Evolutionary conservation across 37 sponge, comb jelly and placozoan species (phyloP), one percentile per base, ranked within the genome.

Genomic region (Ianthella basta): DNA sequence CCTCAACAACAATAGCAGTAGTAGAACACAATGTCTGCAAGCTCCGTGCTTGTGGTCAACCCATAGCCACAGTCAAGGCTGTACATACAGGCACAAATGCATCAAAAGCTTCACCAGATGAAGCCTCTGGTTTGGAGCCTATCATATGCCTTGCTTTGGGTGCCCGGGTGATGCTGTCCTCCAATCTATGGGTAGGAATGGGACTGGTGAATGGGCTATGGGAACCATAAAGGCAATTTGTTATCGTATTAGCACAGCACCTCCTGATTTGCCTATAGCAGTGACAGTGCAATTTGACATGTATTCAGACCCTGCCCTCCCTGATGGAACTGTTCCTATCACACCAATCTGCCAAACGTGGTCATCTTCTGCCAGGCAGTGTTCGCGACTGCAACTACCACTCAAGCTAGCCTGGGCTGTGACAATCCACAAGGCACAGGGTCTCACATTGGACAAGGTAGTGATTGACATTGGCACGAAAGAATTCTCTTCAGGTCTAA

Each of bases 391-490:
- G 64, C 80, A 86, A 16, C 65, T 86, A 3, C 80, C 86, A 21
- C 50, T 61, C 50, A 86, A 80, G 54, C 80, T 79, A 39, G 86
- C 85, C 15, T 85, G 85, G 85, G 87, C 78, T 8, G 44, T 82
- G 15, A 88, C 88, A 0, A 88, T 88, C 12, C 88, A 88, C 55
- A 88, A 88, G 56, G 41, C 88, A 41, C 88, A 82, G 54, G 88
- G 88, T 1, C 74, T 88, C 0, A 88, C 88, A 4, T 44, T 83
- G 23, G 53, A 82, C n/a, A 73, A 80, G 30, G 81, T 67, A 0
- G 89, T 88, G 13, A 25, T 88, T 55, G 84, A 88, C 53, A 53
- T 84, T 55, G 89, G 80, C 12, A 84, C 6, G 19, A 88, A 60
- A 24, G 80, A 88, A 35, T 88, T 88, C 30, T 77, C 84, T n/a